These are phyloP conservation scores for Drosophila fuyamai DNA, from an alignment of 1,140 invertebrate genomes.

Conservation along the genomic window DNA sequence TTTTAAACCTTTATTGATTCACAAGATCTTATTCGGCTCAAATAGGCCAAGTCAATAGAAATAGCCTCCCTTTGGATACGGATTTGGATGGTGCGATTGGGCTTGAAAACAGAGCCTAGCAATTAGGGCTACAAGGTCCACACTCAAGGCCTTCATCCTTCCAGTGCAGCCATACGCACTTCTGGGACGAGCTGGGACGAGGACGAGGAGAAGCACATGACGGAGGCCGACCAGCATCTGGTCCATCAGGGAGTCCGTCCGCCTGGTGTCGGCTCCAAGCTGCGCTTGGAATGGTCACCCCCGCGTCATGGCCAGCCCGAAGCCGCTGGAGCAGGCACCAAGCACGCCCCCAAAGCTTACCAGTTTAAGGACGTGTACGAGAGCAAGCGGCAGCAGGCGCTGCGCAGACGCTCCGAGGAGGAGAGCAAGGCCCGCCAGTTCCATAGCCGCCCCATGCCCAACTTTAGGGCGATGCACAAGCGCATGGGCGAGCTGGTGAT, in stretches of 20 bases:
- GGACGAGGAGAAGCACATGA: not conserved
- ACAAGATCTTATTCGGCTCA: slow-evolving; percentile 26
- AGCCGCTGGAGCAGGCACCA: not conserved
- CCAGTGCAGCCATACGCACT: not conserved
- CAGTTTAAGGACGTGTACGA: slow-evolving; percentile 56
- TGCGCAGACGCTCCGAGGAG: slow-evolving; percentile 44
- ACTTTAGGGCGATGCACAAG: slow-evolving; percentile 62
- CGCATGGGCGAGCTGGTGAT: slow-evolving; percentile 37
- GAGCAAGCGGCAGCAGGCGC: slow-evolving; percentile 44
- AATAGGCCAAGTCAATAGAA: slow-evolving; percentile 9
- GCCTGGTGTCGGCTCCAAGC: not conserved
- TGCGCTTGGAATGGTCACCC: slow-evolving; percentile 43
- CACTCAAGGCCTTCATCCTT: not conserved
- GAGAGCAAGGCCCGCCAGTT: slow-evolving; percentile 73
- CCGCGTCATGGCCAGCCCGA: not conserved
- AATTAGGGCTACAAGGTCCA: slow-evolving; percentile 18
- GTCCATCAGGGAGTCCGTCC: not conserved
- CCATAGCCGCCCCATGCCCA: slow-evolving; percentile 73
- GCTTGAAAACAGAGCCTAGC: slow-evolving; percentile 4
- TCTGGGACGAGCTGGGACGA: not conserved
- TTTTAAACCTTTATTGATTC: slow-evolving; percentile 49
- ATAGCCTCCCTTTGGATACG: slow-evolving; percentile 11
- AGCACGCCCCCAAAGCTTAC: slow-evolving; percentile 48
- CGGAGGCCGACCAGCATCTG: not conserved
- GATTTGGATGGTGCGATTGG: too few species aligned